Evolutionary conservation across 2,797 vertebrate genomes (phyloP).

Genomic region (Anguilla megastoma): DNA sequence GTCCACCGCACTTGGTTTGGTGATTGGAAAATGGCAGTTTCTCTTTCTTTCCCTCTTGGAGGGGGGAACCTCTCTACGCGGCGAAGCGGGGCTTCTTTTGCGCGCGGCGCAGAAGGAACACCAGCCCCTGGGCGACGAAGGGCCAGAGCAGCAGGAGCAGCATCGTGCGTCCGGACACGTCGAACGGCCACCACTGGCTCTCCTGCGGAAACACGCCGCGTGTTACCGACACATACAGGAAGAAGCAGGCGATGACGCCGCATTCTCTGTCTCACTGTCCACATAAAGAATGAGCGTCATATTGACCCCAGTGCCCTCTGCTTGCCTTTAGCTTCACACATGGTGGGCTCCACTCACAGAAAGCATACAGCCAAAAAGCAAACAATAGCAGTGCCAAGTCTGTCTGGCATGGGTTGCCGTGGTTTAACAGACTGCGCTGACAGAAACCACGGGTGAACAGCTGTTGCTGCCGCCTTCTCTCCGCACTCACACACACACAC

Average conservation of each 20-base stretch:
- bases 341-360: not conserved
- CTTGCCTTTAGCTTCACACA: not conserved
- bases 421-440: not conserved
- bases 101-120: conserved; percentile 65
- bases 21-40: not conserved
- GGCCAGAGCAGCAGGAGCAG: conserved; percentile 89
- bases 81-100: conserved; percentile 52
- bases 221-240: not conserved
- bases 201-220: conserved; percentile 56
- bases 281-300: not conserved
- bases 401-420: not conserved
- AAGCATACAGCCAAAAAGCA: not conserved
- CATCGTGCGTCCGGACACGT: conserved; percentile 70
- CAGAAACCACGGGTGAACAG: not conserved
- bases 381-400: not conserved
- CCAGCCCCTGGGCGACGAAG: conserved; percentile 82
- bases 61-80: not conserved
- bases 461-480: not conserved
- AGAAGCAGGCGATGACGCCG: not conserved
- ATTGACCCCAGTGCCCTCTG: not conserved
- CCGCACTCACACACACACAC: not conserved
- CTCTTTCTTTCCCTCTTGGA: not conserved
- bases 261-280: not conserved
- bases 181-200: conserved; percentile 67
- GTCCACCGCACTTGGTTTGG: not conserved